Base-by-base conservation (phyloP, 2,797 vertebrate species). In the Columba guinea region DNA sequence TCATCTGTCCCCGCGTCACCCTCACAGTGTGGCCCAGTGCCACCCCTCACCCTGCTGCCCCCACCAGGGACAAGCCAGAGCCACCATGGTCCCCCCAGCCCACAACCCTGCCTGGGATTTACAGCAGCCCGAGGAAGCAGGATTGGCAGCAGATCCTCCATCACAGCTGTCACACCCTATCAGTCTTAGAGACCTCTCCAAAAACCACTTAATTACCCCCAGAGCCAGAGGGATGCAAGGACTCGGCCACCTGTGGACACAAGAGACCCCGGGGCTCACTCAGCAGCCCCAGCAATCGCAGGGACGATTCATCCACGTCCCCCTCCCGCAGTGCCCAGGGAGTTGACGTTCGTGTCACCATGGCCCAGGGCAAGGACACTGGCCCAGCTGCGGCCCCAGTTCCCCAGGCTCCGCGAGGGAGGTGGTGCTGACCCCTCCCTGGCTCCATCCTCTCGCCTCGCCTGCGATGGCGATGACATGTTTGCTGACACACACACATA, bases 1-100 rank as follows among this genome's bases (percentile, higher is more conserved):
- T 71, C 3, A 0, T 12, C 21, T 34, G 23, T 32, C 55, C 64
- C 68, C 11, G 9, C 0, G 18, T 8, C 9, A 35, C 18, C 55
- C 35, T 58, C 41, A 27, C 55, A 32, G 11, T 13, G 20, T 3
- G 16, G 37, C 37, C 46, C 1, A 0, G 18, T 13, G 49, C 27
- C 49, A 41, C 7, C 39, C 30, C 34, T 35, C 5, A 0, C 28
- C 69, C 74, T 7, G 2, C 20, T 9, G 6, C 9, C 48, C 34
- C 41, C 34, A 22, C 48, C 1, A 0, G n/a, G 28, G 27, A 55
- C 62, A 34, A 5, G n/a, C 11, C 60, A 46, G 32, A 58, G 56
- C 23, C 79, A 63, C 51, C 32, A 21, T 1, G 0, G 13, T 19
- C 11, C 21, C 28, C 9, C 32, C 28, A 64, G 22, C 35, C 44